A percentile compares a stretch with the other conserved stretches of the same genome.
Evolutionary conservation across 2,888 invertebrate species (phyloP).

Genomic region (Drosophila maculinotata): DNA sequence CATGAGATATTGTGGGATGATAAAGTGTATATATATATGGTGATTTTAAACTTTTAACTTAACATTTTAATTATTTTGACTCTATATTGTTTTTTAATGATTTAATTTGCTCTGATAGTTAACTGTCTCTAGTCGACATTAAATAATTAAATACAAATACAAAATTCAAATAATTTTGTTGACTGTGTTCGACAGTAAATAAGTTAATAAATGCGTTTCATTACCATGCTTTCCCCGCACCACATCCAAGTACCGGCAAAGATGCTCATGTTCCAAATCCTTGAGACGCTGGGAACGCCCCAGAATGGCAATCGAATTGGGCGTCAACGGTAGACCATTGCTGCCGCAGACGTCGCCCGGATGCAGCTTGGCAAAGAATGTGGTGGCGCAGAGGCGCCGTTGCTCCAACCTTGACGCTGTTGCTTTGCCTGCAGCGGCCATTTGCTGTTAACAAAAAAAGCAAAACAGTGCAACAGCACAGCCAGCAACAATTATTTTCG

Average conservation of each 20-base stretch:
- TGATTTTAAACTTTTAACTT: too few species aligned
- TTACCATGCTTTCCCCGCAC: slow-evolving; percentile 97
- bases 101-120: too few species aligned
- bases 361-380: slow-evolving; percentile 96
- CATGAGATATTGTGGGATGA: too few species aligned
- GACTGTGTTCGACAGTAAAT: too few species aligned
- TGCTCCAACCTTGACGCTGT: slow-evolving; percentile 48
- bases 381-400: slow-evolving; percentile 90
- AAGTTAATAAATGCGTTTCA: too few species aligned
- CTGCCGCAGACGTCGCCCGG: slow-evolving; percentile 96
- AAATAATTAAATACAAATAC: too few species aligned
- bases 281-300: slow-evolving; percentile 94
- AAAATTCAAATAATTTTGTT: too few species aligned
- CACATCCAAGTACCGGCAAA: slow-evolving; percentile 96
- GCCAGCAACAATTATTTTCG: slow-evolving; percentile 61
- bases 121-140: too few species aligned
- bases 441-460: slow-evolving; percentile 26
- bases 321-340: slow-evolving; percentile 97
- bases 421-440: slow-evolving; percentile 45
- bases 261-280: slow-evolving; percentile 91
- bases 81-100: too few species aligned
- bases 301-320: slow-evolving; percentile 97
- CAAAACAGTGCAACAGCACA: slow-evolving; percentile 15
- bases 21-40: too few species aligned
- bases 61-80: too few species aligned